Base-by-base conservation (phyloP, 1,140 invertebrate genomes). In the Chrysopa pallens region DNA sequence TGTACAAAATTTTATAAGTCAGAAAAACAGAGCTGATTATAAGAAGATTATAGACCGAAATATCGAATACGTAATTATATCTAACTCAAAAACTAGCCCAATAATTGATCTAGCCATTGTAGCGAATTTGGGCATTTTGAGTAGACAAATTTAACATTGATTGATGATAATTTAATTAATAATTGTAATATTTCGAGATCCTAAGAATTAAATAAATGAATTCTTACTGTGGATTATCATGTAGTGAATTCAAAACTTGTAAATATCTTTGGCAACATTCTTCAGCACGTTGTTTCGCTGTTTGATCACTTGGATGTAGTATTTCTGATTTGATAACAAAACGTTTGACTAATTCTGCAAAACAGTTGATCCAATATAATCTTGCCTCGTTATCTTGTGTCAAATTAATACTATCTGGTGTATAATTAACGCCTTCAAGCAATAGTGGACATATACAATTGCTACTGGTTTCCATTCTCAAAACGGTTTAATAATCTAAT, bases 351-450 rank as follows among this genome's bases (percentile, higher is more conserved):
- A 85, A 78, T 50, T 86, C 76, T 57, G 89, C 78, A 56, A 96
- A 87, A 58, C 89, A 93, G 41, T 78, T 68, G 38, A 96, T 65
- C 93, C 93, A 97, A 64, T 96, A 96, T 48, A 82, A 74, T 51
- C 89, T 73, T 13, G 90, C 91, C 61, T 86, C 83, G 48, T 69
- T 67, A 64, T 95, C 87, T 52, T 76, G 68, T 38, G 81, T 76
- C 9, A 96, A 68, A 66, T 96, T 86, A 40, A 90, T 78, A 13
- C 85, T 87, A 61, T 96, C 91, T 12, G 90, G 86, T 57, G 76
- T 73, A 63, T 95, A 95, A 52, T 62, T 46, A 7, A 50, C 44
- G 17, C 58, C 60, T 55, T 69, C 56, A 46, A 59, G 50, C 39
- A 71, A 52, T 42, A 70, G 51, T 13, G 66, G 60, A 48, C 63